Evolutionary conservation across 1,140 invertebrate genomes (phyloP).

Genomic region (Aphaenogaster rudis): DNA sequence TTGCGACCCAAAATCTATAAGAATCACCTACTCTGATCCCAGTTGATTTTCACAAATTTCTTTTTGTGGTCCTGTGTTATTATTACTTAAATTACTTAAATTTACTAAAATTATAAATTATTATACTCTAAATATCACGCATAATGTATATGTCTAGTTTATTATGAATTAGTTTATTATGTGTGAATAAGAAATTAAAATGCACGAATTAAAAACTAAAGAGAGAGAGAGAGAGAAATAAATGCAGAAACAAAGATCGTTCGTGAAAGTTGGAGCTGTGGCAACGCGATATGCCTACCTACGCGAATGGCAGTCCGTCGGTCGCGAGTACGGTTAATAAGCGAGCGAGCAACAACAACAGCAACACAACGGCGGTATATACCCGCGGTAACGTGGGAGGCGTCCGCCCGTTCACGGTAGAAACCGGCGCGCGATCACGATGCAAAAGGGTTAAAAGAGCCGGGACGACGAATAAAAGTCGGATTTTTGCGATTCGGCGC

Average conservation of each 20-base stretch:
- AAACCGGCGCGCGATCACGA: not conserved
- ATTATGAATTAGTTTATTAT: not conserved
- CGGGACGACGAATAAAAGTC: constrained; percentile 36
- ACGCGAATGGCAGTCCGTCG: constrained; percentile 42
- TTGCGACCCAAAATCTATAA: no score
- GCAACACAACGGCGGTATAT: constrained; percentile 1
- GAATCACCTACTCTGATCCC: no score
- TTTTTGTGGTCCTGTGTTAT: no score
- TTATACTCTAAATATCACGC: not conserved
- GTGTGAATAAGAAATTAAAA: not conserved
- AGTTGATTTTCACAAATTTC: no score
- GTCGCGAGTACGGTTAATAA: constrained; percentile 47
- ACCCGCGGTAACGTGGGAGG: constrained; percentile 37
- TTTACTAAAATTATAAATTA: no score
- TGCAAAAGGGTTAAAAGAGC: constrained; percentile 35
- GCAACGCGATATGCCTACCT: constrained; percentile 53
- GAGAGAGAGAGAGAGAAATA: not conserved
- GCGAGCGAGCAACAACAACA: constrained; percentile 23
- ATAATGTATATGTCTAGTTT: not conserved
- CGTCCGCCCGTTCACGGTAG: constrained; percentile 4
- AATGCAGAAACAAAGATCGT: constrained; percentile 48
- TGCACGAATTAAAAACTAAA: not conserved
- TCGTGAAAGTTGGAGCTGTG: constrained; percentile 37
- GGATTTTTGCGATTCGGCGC: constrained; percentile 66
- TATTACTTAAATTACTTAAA: no score